Conservation (phyloP, 2,888 invertebrate species). For the Leptinotarsa juncta region DNA sequence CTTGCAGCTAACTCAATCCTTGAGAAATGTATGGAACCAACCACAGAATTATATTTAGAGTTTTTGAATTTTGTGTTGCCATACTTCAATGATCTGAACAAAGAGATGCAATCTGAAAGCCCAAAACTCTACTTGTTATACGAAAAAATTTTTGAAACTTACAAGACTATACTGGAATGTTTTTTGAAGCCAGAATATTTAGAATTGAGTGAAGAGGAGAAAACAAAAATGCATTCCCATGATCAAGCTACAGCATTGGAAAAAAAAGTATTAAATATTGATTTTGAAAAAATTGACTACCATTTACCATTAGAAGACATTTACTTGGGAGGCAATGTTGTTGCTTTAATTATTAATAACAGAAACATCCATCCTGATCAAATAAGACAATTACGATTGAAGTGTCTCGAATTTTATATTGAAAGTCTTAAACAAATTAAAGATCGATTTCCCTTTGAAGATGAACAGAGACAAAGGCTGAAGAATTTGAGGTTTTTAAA, state of each 20-base stretch:
- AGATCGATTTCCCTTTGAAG: slow-evolving; percentile 7
- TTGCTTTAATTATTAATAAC: slow-evolving; percentile 13
- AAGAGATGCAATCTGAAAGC: slow-evolving; percentile 24
- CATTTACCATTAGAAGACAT: slow-evolving; percentile 18
- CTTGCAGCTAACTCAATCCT: background rate
- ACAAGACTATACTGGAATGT: slow-evolving; percentile 22
- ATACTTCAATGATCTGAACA: background rate
- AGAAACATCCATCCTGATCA: background rate
- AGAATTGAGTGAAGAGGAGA: slow-evolving; percentile 13
- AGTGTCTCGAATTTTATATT: slow-evolving; percentile 22
- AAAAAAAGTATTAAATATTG: slow-evolving; percentile 1
- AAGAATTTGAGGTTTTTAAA: slow-evolving; percentile 16
- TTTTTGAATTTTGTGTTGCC: background rate
- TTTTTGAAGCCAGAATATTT: slow-evolving; percentile 21
- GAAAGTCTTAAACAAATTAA: slow-evolving; percentile 13
- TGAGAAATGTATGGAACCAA: background rate
- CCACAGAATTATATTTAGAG: background rate
- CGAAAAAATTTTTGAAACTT: background rate
- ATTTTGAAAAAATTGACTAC: background rate
- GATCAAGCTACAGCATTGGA: slow-evolving; percentile 2
- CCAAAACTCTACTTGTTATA: slow-evolving; percentile 10
- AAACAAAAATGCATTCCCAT: slow-evolving; percentile 13
- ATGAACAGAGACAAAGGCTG: slow-evolving; percentile 1
- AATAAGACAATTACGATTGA: background rate
- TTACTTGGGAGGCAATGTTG: slow-evolving; percentile 20